Conservation (phyloP, 2,113 vertebrate genomes). For the Scalopus aquaticus region DNA sequence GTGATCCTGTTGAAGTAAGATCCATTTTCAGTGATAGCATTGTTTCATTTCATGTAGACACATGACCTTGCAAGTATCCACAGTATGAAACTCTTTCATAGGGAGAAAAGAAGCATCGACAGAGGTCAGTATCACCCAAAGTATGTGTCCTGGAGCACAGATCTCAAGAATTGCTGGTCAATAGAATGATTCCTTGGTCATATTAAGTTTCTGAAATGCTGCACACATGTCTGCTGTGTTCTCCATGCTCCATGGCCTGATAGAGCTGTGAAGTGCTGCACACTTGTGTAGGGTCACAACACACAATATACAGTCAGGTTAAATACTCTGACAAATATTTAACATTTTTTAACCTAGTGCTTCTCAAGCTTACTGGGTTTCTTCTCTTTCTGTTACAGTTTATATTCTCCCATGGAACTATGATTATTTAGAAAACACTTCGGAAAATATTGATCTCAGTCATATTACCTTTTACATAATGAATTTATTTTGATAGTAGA, state of each 20-base stretch:
- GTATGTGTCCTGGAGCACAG: neutral
- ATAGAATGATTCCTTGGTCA: neutral
- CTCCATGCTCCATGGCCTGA: rapidly evolving
- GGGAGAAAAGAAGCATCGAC: neutral
- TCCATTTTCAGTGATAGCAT: constrained; percentile 47
- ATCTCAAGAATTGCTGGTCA: neutral
- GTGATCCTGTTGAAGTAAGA: constrained; percentile 7
- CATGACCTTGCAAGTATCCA: neutral
- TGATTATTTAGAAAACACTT: neutral
- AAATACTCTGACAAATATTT: neutral
- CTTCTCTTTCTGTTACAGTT: neutral
- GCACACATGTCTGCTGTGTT: neutral
- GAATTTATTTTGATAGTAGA: neutral
- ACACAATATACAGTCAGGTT: rapidly evolving
- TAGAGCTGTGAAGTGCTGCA: neutral
- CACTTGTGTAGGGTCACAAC: neutral
- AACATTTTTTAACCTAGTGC: neutral
- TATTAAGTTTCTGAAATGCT: neutral
- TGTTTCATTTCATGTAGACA: constrained; percentile 49
- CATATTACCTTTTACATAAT: neutral
- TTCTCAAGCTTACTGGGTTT: neutral
- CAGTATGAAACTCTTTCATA: neutral
- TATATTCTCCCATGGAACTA: neutral
- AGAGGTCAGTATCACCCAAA: neutral
- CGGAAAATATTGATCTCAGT: neutral